Evolutionary conservation across 2,888 invertebrate species (phyloP).

Genomic region (Dendrolimus pini): DNA sequence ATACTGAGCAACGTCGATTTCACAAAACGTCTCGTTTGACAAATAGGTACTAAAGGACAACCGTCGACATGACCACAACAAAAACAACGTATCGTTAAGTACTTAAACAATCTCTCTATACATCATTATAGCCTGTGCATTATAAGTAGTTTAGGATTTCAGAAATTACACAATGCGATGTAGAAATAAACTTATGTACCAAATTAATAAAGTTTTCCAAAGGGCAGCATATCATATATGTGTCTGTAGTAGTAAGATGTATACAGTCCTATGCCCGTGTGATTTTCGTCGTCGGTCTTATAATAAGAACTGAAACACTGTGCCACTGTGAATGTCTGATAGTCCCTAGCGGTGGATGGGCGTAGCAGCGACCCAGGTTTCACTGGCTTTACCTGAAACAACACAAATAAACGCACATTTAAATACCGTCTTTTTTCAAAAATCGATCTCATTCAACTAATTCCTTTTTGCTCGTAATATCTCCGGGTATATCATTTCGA

Average conservation of each 20-base stretch:
- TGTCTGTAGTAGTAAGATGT: slow-evolving; percentile 24
- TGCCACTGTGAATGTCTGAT: slow-evolving; percentile 49
- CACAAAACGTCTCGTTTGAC: slow-evolving; percentile 49
- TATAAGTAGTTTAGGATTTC: slow-evolving; percentile 37
- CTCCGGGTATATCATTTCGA: slow-evolving; percentile 17
- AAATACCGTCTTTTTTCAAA: neutral
- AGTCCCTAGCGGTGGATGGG: slow-evolving; percentile 38
- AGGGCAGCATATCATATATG: slow-evolving; percentile 22
- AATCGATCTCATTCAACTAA: slow-evolving; percentile 12
- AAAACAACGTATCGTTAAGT: slow-evolving; percentile 36
- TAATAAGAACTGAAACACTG: slow-evolving; percentile 49
- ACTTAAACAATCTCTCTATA: slow-evolving; percentile 46
- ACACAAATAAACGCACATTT: slow-evolving; percentile 17
- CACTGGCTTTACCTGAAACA: slow-evolving; percentile 70
- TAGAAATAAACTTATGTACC: slow-evolving; percentile 47
- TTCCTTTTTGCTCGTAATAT: slow-evolving; percentile 17
- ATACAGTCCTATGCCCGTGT: slow-evolving; percentile 32
- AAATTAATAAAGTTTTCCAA: slow-evolving; percentile 44
- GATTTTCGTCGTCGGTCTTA: slow-evolving; percentile 27
- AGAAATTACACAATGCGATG: slow-evolving; percentile 49
- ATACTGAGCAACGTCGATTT: slow-evolving; percentile 72
- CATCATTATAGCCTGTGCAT: slow-evolving; percentile 53
- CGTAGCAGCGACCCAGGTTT: slow-evolving; percentile 52
- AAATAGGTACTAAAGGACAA: slow-evolving; percentile 39
- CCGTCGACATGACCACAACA: slow-evolving; percentile 42